Evolutionary conservation across 2,888 invertebrate genomes (phyloP).

Genomic region (Argyresthia goedartella): DNA sequence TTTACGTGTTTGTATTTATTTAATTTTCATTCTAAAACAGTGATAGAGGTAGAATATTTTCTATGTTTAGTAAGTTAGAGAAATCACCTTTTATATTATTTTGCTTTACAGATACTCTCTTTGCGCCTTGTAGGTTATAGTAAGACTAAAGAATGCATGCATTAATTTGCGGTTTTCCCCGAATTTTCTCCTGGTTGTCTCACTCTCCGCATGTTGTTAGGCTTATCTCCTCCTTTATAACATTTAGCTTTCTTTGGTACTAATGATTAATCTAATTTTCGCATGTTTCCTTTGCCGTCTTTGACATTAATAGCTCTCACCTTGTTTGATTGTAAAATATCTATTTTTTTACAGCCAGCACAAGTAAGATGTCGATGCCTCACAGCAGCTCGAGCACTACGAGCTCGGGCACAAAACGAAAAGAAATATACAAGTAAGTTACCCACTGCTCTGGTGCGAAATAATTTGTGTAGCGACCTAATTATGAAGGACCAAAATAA

Average conservation of each 20-base stretch:
- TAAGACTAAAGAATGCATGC: too few species aligned
- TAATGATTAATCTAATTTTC: too few species aligned
- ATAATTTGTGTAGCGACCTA: too few species aligned
- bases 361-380: slow-evolving; percentile 54
- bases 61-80: background rate
- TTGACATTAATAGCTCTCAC: too few species aligned
- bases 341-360: background rate
- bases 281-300: too few species aligned
- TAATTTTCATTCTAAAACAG: slow-evolving; percentile 4
- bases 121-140: background rate
- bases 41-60: slow-evolving; percentile 1
- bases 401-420: slow-evolving; percentile 62
- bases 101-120: background rate
- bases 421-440: slow-evolving; percentile 66
- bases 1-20: background rate
- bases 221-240: too few species aligned
- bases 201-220: too few species aligned
- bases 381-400: slow-evolving; percentile 64
- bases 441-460: background rate
- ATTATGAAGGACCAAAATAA: too few species aligned
- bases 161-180: too few species aligned
- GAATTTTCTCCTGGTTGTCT: too few species aligned
- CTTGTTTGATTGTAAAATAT: background rate
- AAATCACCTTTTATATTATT: slow-evolving; percentile 1
- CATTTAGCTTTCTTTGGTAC: too few species aligned